phyloP scores from a whole-genome alignment of 2,888 invertebrate species.

The Hydroisotoma schaefferi region DNA sequence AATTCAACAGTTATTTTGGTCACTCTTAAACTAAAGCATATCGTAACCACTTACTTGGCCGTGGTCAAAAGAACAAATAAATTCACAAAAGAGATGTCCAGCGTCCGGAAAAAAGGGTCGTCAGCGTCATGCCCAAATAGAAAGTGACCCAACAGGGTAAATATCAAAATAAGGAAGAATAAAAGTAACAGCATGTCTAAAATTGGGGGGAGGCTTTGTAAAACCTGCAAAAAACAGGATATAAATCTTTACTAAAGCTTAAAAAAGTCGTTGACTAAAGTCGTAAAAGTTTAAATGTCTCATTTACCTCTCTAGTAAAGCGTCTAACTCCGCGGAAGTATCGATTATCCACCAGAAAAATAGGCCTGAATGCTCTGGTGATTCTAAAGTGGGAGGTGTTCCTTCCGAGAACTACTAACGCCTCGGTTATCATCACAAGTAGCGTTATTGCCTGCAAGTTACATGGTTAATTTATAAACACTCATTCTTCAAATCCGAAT shows the following conservation, averaged over 20 bases:
- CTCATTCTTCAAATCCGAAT: slow-evolving; percentile 9
- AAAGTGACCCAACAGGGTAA: slow-evolving; percentile 76
- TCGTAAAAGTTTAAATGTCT: slow-evolving; percentile 9
- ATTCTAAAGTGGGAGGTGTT: slow-evolving; percentile 82
- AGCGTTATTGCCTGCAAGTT: slow-evolving; percentile 66
- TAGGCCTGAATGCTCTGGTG: slow-evolving; percentile 80
- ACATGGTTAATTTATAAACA: not conserved
- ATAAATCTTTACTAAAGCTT: slow-evolving; percentile 9
- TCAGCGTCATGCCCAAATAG: slow-evolving; percentile 67
- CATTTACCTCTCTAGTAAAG: slow-evolving; percentile 50
- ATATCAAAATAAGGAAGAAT: slow-evolving; percentile 78
- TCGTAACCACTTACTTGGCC: slow-evolving; percentile 69
- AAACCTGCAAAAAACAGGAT: slow-evolving; percentile 60
- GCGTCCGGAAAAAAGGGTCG: slow-evolving; percentile 72
- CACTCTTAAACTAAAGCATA: slow-evolving; percentile 9
- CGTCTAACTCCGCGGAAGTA: slow-evolving; percentile 72
- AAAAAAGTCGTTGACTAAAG: slow-evolving; percentile 8
- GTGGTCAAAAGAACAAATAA: slow-evolving; percentile 86
- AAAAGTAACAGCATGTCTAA: slow-evolving; percentile 80
- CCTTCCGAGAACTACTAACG: slow-evolving; percentile 71
- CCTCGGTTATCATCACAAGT: slow-evolving; percentile 76
- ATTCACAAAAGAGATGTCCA: slow-evolving; percentile 79
- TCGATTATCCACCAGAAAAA: slow-evolving; percentile 80
- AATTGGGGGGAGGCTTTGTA: slow-evolving; percentile 81
- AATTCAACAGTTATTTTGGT: no score